A percentile compares a stretch with the other conserved stretches of the same genome.
Evolutionary conservation across 2,888 invertebrate species (phyloP).

Genomic region (Hyposoter didymator): DNA sequence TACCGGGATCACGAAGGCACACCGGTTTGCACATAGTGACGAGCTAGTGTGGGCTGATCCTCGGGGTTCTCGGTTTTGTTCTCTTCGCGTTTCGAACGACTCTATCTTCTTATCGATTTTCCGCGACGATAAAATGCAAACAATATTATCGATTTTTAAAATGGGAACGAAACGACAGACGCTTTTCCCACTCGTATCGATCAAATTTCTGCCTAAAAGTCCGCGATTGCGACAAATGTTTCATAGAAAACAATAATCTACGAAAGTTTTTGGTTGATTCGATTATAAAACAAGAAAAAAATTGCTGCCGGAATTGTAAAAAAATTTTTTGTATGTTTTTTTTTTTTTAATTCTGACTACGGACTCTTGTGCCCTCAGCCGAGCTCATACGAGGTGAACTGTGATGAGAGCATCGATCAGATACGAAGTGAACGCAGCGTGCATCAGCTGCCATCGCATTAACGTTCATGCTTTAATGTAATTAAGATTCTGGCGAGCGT

Average conservation of each 20-base stretch:
- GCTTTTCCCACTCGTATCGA: no score
- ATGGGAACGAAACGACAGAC: neutral
- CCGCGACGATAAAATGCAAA: constrained; percentile 16
- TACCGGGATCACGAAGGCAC: constrained; percentile 59
- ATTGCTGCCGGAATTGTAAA: no score
- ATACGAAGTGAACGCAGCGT: constrained; percentile 68
- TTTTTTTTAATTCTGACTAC: neutral
- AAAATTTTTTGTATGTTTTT: neutral
- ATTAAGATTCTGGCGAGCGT: constrained; percentile 77
- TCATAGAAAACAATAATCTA: no score
- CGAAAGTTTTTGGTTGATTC: no score
- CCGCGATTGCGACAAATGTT: neutral
- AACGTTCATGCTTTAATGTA: constrained; percentile 74
- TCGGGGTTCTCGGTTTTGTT: constrained; percentile 32
- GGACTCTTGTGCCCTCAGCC: constrained; percentile 11
- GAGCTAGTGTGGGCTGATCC: constrained; percentile 2
- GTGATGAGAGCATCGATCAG: constrained; percentile 68
- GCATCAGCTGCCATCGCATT: constrained; percentile 71
- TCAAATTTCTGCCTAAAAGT: neutral
- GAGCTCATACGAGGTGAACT: constrained; percentile 21
- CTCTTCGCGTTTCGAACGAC: constrained; percentile 41
- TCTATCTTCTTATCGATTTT: constrained; percentile 34
- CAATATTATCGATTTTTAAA: constrained; percentile 5
- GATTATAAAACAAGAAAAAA: no score
- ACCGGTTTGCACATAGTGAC: constrained; percentile 37